Evolutionary conservation across 2,888 invertebrate species (phyloP).

Genomic region (Lasioglossum marginatum): DNA sequence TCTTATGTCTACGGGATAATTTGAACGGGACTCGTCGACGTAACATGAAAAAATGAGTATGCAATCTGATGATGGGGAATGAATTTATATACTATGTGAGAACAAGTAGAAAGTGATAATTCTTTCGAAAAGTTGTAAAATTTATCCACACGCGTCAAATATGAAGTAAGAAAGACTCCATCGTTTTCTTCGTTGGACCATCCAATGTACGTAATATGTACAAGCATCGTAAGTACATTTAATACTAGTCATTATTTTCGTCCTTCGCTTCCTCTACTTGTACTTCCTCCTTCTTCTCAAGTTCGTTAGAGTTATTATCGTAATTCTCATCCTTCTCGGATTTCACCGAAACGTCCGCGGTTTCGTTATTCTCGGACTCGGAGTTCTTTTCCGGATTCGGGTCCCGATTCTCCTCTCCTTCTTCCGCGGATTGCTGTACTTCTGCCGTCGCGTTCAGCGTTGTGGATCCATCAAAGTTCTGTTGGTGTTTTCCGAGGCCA

Average conservation of each 20-base stretch:
- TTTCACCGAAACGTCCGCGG: conserved; percentile 48
- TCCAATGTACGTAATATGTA: conserved; percentile 68
- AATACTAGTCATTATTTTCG: conserved; percentile 80
- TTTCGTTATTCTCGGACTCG: conserved; percentile 53
- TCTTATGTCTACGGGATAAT: conserved; percentile 28
- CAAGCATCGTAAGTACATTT: conserved; percentile 56
- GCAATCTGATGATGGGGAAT: conserved; percentile 48
- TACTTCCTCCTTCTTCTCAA: conserved; percentile 67
- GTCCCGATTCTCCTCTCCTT: conserved; percentile 82
- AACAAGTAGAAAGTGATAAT: conserved; percentile 57
- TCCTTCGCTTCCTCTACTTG: conserved; percentile 71
- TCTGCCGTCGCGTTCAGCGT: conserved; percentile 62
- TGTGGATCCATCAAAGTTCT: conserved; percentile 72
- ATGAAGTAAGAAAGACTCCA: conserved; percentile 56
- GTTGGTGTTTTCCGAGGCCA: conserved; percentile 77
- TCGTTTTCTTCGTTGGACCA: conserved; percentile 55
- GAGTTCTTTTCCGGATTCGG: conserved; percentile 67
- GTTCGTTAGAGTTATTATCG: conserved; percentile 55
- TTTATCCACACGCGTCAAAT: conserved; percentile 47
- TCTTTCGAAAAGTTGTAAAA: conserved; percentile 53
- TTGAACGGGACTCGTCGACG: conserved; percentile 2
- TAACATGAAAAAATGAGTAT: conserved; percentile 46
- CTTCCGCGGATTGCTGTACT: conserved; percentile 69
- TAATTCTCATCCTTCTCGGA: conserved; percentile 57
- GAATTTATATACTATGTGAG: conserved; percentile 35